Evolutionary conservation across 2,797 vertebrate species (phyloP).

Genomic region (Scyliorhinus canicula): DNA sequence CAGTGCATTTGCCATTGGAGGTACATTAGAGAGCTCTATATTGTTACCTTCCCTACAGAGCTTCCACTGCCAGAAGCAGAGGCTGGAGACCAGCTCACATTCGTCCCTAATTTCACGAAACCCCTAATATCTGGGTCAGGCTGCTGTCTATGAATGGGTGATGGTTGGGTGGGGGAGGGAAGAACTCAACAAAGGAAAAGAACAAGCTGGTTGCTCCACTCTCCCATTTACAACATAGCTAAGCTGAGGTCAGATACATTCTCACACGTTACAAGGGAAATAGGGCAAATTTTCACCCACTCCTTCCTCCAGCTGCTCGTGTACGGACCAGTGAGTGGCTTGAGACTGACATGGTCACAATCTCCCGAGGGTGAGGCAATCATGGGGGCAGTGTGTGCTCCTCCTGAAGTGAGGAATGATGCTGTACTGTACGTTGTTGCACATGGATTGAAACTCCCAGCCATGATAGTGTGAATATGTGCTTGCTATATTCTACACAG

Average conservation of each 20-base stretch:
- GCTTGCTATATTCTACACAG: not conserved
- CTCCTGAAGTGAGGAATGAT: not conserved
- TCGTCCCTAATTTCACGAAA: not conserved
- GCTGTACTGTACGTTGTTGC: not conserved
- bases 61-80: not conserved
- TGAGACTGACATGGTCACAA: not conserved
- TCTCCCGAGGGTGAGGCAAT: not conserved
- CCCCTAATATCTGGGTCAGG: not conserved
- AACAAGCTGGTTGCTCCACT: not conserved
- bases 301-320: not conserved
- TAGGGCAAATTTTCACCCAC: not conserved
- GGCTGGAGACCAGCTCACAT: not conserved
- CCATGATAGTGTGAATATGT: not conserved
- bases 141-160: too few relatives aligned
- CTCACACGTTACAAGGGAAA: not conserved
- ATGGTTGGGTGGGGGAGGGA: too few relatives aligned
- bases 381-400: not conserved
- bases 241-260: not conserved
- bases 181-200: not conserved
- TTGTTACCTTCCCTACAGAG: not conserved
- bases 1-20: not conserved
- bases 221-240: not conserved
- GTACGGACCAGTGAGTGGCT: not conserved
- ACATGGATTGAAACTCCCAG: not conserved
- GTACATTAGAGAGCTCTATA: not conserved